Evolutionary conservation across 2,113 vertebrate genomes (phyloP), one percentile per base, ranked within the genome.

Genomic region (Podocnemis expansa): DNA sequence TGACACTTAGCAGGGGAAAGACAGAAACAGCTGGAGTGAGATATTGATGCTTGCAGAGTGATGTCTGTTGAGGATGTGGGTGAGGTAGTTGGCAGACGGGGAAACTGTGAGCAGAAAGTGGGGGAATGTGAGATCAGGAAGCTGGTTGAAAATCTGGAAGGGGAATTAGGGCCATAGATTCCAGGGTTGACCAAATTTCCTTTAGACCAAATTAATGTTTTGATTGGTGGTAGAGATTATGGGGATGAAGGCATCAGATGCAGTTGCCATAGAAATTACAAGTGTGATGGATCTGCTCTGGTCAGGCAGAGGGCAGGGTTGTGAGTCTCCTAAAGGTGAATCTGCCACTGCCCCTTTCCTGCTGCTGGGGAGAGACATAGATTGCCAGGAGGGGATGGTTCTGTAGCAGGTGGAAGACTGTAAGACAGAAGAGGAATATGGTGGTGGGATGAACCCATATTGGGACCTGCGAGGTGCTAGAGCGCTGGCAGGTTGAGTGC

Each of bases 1-100:
- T 70, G 67, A 88, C 90, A 89, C 87, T 89, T 85, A 85, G 58
- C 81, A 21, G 19, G 81, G 91, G 80, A 81, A 93, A 56, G 11
- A 60, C 58, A 60, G 70, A 78, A 89, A 58, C 27, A 24, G 56
- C 41, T 94, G 25, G 81, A 80, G 63, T 93, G 80, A 58, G 73
- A 91, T 90, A 93, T 91, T 96, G 95, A 87, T 67, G 87, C 51
- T 96, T 73, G 58, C 95, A 84, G 38, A 58, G 21, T 27, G 73
- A 45, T 27, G 41, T 45, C 73, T 45, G 12, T 76, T 45, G 73
- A 45, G 24, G 93, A 89, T 82, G 73, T 58, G 82, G 91, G 85
- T 78, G 31, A 49, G 90, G 43, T 73, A 82, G n/a, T 27, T 94
- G 82, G 49, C 16, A 51, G 76, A n/a, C 84, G 16, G n/a, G 52